Base-by-base conservation (phyloP, 2,888 invertebrate genomes). In the Drosophila flavopinicola region DNA sequence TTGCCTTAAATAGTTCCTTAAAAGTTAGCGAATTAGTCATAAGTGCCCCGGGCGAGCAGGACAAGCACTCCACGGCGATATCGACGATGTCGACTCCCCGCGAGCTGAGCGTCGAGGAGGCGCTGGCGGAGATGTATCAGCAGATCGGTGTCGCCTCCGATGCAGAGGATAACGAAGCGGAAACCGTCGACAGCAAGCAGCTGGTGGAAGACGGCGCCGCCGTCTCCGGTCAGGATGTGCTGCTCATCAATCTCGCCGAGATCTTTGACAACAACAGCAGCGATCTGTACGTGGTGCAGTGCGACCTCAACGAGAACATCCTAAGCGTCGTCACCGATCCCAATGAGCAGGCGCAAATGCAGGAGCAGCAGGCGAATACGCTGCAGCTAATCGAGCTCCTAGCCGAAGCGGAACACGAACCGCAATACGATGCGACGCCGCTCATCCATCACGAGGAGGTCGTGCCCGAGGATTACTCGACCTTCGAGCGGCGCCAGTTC, bases 1-100 rank as follows among this genome's bases (percentile, higher is more conserved):
- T 84, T 90, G 91, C 91, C 90, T 90, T 91, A 91, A 90, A 88
- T 87, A 90, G 90, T 90, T 90, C 89, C 88, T 91, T 87, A 75
- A 78, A 73, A 49, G 44, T 49, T 57, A 75, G 66, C 64, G 72
- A 75, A 30, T 70, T 75, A 79, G 82, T 64, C 51, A 65, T 70
- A 77, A 73, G 77, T 57, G 53, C 49, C 47, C 53, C 65, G n/a
- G 38, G 39, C 20, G 57, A 10, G 23, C 25, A 17, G n/a, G n/a
- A n/a, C n/a, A n/a, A n/a, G n/a, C n/a, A n/a, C n/a, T n/a, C n/a
- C n/a, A n/a, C n/a, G n/a, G n/a, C n/a, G n/a, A n/a, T n/a, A n/a
- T n/a, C n/a, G n/a, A n/a, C n/a, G n/a, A n/a, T n/a, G n/a, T 15
- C 24, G 27, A 15, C 37, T 7, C 15, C 72, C 13, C 78, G 85